A percentile compares a stretch with the other conserved stretches of the same genome.
Conservation (phyloP, 2,113 vertebrate species). For the Nicator chloris region DNA sequence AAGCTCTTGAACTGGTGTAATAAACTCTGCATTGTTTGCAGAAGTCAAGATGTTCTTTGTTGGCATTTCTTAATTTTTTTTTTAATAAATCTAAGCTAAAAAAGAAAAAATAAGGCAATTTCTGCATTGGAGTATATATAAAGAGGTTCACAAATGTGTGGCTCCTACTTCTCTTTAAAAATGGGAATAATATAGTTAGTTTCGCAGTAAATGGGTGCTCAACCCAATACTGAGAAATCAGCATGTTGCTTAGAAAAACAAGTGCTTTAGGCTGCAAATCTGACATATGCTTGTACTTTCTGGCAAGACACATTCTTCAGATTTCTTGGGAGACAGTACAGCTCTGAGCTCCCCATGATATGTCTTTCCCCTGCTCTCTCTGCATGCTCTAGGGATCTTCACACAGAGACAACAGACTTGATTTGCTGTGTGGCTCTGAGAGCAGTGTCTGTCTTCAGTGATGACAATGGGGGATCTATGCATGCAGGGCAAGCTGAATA, state of each 20-base stretch:
- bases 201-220: not conserved
- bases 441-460: not conserved
- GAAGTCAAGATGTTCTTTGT: not conserved
- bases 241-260: not conserved
- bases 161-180: not conserved
- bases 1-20: not conserved
- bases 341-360: not conserved
- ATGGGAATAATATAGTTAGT: not conserved
- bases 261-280: slow-evolving; percentile 19
- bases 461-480: not conserved
- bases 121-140: not conserved
- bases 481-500: not conserved
- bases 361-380: not conserved
- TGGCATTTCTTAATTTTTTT: not conserved
- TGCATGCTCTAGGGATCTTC: slow-evolving; percentile 8
- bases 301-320: not conserved
- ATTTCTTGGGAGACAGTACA: not conserved
- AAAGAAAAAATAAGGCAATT: not conserved
- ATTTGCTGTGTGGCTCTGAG: slow-evolving; percentile 3
- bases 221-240: not conserved
- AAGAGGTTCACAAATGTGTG: not conserved
- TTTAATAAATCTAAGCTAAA: not conserved
- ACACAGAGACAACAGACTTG: not conserved
- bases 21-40: not conserved
- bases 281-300: not conserved